These are phyloP conservation scores for Lepilemur ruficaudatus DNA, from an alignment of 2,797 vertebrate species.

Conservation along the genomic window DNA sequence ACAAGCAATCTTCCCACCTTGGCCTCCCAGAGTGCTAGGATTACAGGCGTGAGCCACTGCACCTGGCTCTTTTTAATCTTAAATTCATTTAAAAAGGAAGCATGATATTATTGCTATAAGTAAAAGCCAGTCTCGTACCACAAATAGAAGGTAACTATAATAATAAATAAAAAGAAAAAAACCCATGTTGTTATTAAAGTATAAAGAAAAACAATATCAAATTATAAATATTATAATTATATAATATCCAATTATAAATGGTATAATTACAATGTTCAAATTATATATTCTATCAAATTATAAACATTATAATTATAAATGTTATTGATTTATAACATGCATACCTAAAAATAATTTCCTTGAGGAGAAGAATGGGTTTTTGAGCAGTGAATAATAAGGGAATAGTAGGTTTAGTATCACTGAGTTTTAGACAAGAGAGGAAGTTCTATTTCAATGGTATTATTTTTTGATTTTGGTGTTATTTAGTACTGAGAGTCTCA, in stretches of 20 bases:
- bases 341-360: background rate
- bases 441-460: background rate
- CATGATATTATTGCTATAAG: background rate
- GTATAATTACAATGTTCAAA: background rate
- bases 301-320: background rate
- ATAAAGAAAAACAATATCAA: background rate
- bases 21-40: too few species aligned
- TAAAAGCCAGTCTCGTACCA: background rate
- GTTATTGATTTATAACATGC: background rate
- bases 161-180: conserved; percentile 14
- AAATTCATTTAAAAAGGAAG: conserved; percentile 21
- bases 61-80: background rate
- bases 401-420: background rate
- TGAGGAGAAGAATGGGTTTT: background rate
- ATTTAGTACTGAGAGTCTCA: background rate
- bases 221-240: background rate
- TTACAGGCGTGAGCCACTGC: too few species aligned
- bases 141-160: background rate
- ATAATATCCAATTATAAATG: background rate
- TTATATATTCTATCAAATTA: background rate
- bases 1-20: too few species aligned
- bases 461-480: background rate
- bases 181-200: background rate
- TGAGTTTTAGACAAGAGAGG: background rate
- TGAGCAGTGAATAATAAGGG: background rate